Evolutionary conservation across 2,888 invertebrate genomes (phyloP).

Genomic region (Ophonus ardosiacus): DNA sequence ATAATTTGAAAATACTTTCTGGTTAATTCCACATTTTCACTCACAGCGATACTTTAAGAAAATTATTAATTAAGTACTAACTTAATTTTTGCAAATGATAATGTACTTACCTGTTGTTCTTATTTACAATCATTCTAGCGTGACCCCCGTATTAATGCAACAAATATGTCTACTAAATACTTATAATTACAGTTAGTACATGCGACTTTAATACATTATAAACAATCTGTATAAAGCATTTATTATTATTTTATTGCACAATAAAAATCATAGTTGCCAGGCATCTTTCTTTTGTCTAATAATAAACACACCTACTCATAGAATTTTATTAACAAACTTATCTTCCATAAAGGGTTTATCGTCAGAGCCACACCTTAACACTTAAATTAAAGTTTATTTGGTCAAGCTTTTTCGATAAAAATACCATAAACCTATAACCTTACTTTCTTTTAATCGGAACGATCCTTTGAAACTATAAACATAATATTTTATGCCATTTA

Average conservation of each 20-base stretch:
- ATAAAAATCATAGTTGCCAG: background rate
- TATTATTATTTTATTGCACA: background rate
- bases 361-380: background rate
- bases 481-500: background rate
- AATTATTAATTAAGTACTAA: no score
- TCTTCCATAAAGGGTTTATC: constrained; percentile 22
- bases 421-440: constrained; percentile 4
- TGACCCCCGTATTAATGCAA: no score
- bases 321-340: constrained; percentile 9
- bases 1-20: no score
- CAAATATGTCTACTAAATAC: no score
- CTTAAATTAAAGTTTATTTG: constrained; percentile 15
- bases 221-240: no score
- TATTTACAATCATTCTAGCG: no score
- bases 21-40: no score
- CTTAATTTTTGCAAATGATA: no score
- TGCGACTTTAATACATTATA: no score
- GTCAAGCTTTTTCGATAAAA: constrained; percentile 11
- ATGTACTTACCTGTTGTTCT: no score
- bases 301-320: background rate
- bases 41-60: no score
- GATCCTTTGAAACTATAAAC: background rate
- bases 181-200: no score
- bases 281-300: background rate
- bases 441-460: background rate